Base-by-base conservation (phyloP, 2,797 vertebrate genomes). In the Enoplosus armatus region DNA sequence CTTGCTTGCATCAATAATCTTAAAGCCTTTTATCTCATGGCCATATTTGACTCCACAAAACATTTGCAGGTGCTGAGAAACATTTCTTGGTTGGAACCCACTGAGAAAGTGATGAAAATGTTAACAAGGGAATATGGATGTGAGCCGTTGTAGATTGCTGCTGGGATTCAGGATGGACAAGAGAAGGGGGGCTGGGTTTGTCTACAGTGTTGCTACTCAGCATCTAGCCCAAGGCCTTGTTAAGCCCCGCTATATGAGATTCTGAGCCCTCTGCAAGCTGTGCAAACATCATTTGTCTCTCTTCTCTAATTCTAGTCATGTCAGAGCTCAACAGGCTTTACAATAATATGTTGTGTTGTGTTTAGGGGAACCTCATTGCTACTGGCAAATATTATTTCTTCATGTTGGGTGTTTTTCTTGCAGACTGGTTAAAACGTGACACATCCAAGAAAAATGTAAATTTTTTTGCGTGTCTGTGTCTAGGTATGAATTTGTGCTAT, bases 211-310 rank as follows among this genome's bases (percentile, higher is more conserved):
- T 90, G 82, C 86, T 72, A 72, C 68, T 90, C 88, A 70, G 86
- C 84, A 80, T 84, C 82, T 48, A 71, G 85, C 89, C 85, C 80
- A 63, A 80, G 86, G 90, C 82, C 72, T 90, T 66, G 77, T 90
- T 93, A 90, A 94, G 90, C 89, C 83, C 58, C 77, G 61, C 72
- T 76, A 86, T 93, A 91, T 93, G 89, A 92, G 85, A 82, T 87
- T 79, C 60, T 84, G 85, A 91, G 89, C 89, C 79, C 53, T 26
- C 45, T 45, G 84, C 89, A 93, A 90, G 90, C 94, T 94, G 92
- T 90, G 88, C 91, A 95, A 94, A 94, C 92, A 92, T 88, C 31
- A 91, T 92, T 92, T 88, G 73, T 89, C 86, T 87, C 81, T 80
- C 80, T 77, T 29, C 50, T 76, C 68, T 84, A 75, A 90, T 91